Percentiles rank a stretch among this genome's conserved stretches.
phyloP scores from a whole-genome alignment of 2,888 invertebrate genomes.

The Neoitamus cyanurus region DNA sequence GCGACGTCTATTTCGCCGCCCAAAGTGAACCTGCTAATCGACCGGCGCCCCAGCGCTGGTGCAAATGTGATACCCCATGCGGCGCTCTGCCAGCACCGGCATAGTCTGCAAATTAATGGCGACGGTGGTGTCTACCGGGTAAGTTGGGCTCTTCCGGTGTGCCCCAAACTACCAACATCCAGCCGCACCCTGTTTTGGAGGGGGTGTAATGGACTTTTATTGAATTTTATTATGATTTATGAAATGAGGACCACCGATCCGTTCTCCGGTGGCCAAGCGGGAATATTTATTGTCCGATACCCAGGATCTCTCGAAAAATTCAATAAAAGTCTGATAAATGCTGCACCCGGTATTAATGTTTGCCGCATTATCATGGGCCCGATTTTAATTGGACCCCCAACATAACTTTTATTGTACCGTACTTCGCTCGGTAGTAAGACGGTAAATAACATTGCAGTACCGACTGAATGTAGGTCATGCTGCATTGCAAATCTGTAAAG shows the following conservation, averaged over 20 bases:
- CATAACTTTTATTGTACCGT: background rate
- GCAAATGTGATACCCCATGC: slow-evolving; percentile 56
- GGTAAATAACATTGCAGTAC: background rate
- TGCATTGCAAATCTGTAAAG: background rate
- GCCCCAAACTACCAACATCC: background rate
- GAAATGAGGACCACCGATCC: slow-evolving; percentile 23
- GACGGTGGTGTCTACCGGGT: slow-evolving; percentile 52
- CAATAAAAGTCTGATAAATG: slow-evolving; percentile 43
- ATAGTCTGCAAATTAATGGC: slow-evolving; percentile 55
- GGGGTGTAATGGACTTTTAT: slow-evolving; percentile 42
- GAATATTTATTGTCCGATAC: slow-evolving; percentile 16
- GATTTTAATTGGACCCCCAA: background rate
- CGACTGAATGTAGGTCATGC: background rate
- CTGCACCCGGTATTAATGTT: background rate
- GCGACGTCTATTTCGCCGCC: slow-evolving; percentile 51
- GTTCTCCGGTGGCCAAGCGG: background rate
- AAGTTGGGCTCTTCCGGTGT: slow-evolving; percentile 33
- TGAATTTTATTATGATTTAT: slow-evolving; percentile 47
- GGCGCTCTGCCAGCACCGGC: slow-evolving; percentile 55
- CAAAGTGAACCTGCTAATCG: slow-evolving; percentile 51
- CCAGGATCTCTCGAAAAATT: slow-evolving; percentile 30
- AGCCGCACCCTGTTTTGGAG: background rate
- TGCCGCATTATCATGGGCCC: background rate
- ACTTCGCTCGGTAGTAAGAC: background rate
- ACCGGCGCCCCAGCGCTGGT: slow-evolving; percentile 55